phyloP scores from a whole-genome alignment of 1,140 invertebrate species.

The Pectinophora gossypiella region DNA sequence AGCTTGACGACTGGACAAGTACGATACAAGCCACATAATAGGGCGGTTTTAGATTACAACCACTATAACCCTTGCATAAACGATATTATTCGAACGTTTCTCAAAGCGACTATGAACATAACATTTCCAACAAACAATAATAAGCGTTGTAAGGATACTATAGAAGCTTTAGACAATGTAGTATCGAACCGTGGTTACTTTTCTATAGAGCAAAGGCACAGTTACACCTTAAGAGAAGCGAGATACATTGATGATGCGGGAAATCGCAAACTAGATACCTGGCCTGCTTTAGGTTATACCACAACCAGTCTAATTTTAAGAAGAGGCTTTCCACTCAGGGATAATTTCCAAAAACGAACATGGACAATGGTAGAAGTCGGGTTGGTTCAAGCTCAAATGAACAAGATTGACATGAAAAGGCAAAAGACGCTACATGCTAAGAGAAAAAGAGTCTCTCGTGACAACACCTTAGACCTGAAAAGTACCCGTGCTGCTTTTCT shows the following conservation, averaged over 20 bases:
- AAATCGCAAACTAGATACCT: slow-evolving; percentile 25
- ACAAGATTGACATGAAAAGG: slow-evolving; percentile 13
- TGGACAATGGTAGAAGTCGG: slow-evolving; percentile 27
- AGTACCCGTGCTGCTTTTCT: too few species aligned
- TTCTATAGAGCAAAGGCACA: slow-evolving; percentile 29
- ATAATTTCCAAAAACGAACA: slow-evolving; percentile 21
- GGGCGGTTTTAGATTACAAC: background rate
- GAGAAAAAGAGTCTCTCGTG: too few species aligned
- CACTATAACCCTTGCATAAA: background rate
- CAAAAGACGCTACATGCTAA: slow-evolving; percentile 4
- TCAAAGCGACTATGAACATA: background rate
- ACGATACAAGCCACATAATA: slow-evolving; percentile 34
- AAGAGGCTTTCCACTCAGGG: slow-evolving; percentile 26
- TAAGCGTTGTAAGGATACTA: background rate
- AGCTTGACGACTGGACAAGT: too few species aligned
- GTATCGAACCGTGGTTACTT: slow-evolving; percentile 27
- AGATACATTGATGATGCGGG: slow-evolving; percentile 32
- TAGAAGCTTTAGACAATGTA: slow-evolving; percentile 21
- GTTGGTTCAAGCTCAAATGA: slow-evolving; percentile 18
- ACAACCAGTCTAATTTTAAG: slow-evolving; percentile 21
- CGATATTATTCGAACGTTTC: background rate
- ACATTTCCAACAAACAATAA: background rate
- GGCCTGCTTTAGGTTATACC: too few species aligned
- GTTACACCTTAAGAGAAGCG: slow-evolving; percentile 26
- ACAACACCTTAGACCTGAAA: too few species aligned